phyloP scores from a whole-genome alignment of 2,797 vertebrate species.

The Danio tinwini region DNA sequence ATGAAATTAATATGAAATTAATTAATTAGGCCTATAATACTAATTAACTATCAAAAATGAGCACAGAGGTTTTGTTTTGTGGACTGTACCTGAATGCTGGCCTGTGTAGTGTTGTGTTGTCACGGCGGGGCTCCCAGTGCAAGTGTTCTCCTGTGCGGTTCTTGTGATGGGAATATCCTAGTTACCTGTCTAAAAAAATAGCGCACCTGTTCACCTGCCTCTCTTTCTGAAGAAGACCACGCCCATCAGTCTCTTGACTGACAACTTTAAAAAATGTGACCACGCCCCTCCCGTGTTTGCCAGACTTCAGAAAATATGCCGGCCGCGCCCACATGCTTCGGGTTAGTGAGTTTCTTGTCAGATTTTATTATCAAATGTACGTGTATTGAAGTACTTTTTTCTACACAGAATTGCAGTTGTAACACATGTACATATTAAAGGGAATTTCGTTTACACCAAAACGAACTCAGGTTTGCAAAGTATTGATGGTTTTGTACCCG shows the following conservation, averaged over 20 bases:
- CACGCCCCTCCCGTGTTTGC: conserved; percentile 30
- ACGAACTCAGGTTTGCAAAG: not conserved
- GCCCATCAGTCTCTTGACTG: conserved; percentile 25
- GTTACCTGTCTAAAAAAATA: conserved; percentile 22
- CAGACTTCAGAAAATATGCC: not conserved
- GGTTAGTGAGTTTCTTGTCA: not conserved
- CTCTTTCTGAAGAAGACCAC: not conserved
- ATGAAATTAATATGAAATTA: too few relatives aligned
- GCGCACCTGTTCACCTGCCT: conserved; percentile 34
- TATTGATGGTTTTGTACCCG: conserved; percentile 16
- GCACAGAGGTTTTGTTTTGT: not conserved
- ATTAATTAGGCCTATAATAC: too few relatives aligned
- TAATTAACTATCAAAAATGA: not conserved
- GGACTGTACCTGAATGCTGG: conserved; percentile 34
- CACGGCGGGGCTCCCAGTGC: conserved; percentile 30
- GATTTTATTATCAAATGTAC: too few relatives aligned
- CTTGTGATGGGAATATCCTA: conserved; percentile 43
- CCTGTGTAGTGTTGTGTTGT: not conserved
- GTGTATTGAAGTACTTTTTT: too few relatives aligned
- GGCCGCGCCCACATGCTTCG: not conserved
- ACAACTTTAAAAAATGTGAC: not conserved
- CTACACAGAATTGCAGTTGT: not conserved
- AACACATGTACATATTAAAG: not conserved
- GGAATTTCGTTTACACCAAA: not conserved
- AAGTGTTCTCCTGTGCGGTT: not conserved